Base-by-base conservation (phyloP, 2,797 vertebrate species). In the Chelmon rostratus region DNA sequence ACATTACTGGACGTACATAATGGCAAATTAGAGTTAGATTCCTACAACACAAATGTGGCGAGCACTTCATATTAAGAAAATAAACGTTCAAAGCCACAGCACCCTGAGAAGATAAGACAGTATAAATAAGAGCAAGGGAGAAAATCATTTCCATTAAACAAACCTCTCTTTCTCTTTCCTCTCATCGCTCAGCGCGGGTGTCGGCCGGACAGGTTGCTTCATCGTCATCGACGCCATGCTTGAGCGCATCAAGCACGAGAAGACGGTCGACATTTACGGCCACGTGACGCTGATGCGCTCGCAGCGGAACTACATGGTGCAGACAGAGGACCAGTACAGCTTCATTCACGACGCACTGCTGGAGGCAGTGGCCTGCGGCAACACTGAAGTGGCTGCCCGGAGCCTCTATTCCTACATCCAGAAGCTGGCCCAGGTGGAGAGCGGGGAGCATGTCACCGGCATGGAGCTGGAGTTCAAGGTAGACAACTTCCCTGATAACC, bases 391-490 rank as follows among this genome's bases (percentile, higher is more conserved):
- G 54, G 97, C 98, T 0, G 98, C 98, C 0, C 94, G 98, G 61
- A 98, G 97, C 80, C 96, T 99, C 56, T 99, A 98, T 80, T 96
- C 96, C 65, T 99, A 99, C 93, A 99, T 99, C 88, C 98, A 99
- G 94, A 99, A 99, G 76, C 95, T 99, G 94, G 96, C 97, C 0
- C 97, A 98, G 95, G 97, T 98, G 85, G 98, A 98, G 90, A 95
- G 94, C 0, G 97, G 98, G 3, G 98, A 99, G 90, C 97, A 99
- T 0, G 97, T 99, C 86, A 98, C 98, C 0, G 98, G 98, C 94
- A 99, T 99, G 98, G 98, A 99, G 88, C 96, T 99, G 47, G 98
- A 99, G 92, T 99, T 99, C 91, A 99, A 99, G 98, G 98, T 99
- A 89, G 15, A 50, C 9, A 19, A 38, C 56, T 40, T 33, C 21